Conservation (phyloP, 2,797 vertebrate genomes). For the Enteromius anoplus region DNA sequence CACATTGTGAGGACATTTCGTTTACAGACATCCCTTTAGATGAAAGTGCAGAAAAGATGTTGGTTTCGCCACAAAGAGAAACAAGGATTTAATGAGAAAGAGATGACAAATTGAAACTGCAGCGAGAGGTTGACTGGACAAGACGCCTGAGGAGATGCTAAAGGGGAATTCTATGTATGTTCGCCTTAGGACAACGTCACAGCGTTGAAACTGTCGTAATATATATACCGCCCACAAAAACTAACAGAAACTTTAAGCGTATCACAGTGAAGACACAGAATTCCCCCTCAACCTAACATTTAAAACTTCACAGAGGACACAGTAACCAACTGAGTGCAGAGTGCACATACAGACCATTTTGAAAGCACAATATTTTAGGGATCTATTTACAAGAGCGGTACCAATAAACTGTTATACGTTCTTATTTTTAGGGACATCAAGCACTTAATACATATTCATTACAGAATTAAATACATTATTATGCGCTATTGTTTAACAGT, state of each 20-base stretch:
- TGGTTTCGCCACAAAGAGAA: constrained; percentile 42
- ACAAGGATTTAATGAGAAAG: constrained; percentile 60
- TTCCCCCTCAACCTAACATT: constrained; percentile 66
- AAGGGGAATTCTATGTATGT: constrained; percentile 70
- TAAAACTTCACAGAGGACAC: constrained; percentile 55
- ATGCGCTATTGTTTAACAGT: background rate
- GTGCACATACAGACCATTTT: constrained; percentile 14
- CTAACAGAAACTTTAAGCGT: background rate
- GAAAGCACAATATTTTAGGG: constrained; percentile 24
- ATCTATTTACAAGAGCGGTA: constrained; percentile 8
- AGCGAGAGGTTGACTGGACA: constrained; percentile 62
- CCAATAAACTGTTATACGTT: background rate
- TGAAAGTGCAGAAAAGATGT: constrained; percentile 45
- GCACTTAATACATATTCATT: background rate
- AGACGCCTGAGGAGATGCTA: constrained; percentile 45
- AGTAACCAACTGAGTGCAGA: constrained; percentile 52
- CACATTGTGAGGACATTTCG: constrained; percentile 47
- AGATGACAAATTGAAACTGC: constrained; percentile 50
- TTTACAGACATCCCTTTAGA: constrained; percentile 34
- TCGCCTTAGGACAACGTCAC: background rate
- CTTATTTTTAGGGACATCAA: constrained; percentile 7
- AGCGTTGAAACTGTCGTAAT: background rate
- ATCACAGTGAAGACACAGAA: constrained; percentile 64
- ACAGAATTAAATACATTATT: background rate
- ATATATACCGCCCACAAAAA: background rate